phyloP scores from a whole-genome alignment of 1,140 invertebrate species.

The Plectrocnemia conspersa region DNA sequence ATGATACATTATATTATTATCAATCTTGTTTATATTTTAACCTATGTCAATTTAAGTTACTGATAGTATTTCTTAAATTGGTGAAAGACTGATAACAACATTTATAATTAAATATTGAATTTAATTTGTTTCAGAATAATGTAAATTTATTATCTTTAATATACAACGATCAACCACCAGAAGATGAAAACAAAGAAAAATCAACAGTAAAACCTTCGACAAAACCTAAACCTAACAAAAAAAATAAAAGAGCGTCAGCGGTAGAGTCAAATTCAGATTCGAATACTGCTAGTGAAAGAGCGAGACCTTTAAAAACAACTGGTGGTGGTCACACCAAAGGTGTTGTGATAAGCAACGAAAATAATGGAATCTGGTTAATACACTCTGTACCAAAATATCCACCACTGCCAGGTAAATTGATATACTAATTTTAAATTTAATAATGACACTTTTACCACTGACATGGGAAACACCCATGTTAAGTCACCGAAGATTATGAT shows the following conservation, averaged over 20 bases:
- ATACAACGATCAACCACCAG: conserved; percentile 82
- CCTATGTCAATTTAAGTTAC: too few species aligned
- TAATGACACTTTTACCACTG: too few species aligned
- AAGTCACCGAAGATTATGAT: too few species aligned
- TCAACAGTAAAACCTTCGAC: conserved; percentile 9
- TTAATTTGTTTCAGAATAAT: conserved; percentile 39
- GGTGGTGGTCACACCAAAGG: conserved; percentile 81
- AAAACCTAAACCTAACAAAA: conserved; percentile 16
- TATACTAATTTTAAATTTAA: too few species aligned
- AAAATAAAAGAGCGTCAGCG: conserved; percentile 37
- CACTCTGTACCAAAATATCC: conserved; percentile 89
- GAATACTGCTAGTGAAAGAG: conserved; percentile 40
- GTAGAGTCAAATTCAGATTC: conserved; percentile 37
- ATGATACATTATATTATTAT: not conserved
- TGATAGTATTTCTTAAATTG: too few species aligned
- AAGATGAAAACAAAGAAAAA: conserved; percentile 47
- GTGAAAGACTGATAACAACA: too few species aligned
- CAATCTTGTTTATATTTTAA: too few species aligned
- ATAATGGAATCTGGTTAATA: conserved; percentile 80
- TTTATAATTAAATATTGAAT: conserved; percentile 25
- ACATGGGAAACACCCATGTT: too few species aligned
- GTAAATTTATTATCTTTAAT: conserved; percentile 57
- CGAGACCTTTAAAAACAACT: conserved; percentile 45
- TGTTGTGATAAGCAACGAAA: conserved; percentile 65
- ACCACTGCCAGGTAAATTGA: conserved; percentile 50